These are phyloP conservation scores for Seriola quinqueradiata DNA, from an alignment of 2,113 vertebrate species.

Conservation along the genomic window DNA sequence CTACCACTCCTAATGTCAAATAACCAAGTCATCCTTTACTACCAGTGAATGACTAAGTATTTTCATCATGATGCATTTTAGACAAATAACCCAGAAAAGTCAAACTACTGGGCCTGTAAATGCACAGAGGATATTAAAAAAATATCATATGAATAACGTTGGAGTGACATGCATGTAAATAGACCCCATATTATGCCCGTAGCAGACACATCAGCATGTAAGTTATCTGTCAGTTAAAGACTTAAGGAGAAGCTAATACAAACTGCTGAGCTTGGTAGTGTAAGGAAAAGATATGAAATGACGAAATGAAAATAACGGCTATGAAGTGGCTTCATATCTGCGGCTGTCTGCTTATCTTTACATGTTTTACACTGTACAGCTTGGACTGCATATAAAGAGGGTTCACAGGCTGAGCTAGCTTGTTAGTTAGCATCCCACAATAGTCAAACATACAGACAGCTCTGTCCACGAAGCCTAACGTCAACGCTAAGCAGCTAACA, in stretches of 20 bases:
- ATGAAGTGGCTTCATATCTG: not conserved
- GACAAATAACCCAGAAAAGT: not conserved
- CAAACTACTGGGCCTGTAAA: not conserved
- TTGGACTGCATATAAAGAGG: not conserved
- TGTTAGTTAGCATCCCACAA: constrained; percentile 29
- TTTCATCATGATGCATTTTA: not conserved
- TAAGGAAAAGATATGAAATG: not conserved
- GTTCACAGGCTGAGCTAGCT: not conserved
- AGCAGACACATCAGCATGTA: not conserved
- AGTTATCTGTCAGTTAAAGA: not conserved
- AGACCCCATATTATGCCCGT: not conserved
- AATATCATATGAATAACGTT: not conserved
- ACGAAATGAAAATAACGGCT: not conserved
- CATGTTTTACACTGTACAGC: not conserved
- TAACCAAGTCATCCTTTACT: not conserved
- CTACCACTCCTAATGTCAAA: not conserved
- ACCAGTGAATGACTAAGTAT: not conserved
- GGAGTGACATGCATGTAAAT: not conserved
- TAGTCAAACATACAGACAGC: not conserved
- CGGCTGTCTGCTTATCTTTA: not conserved
- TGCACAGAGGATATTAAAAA: not conserved
- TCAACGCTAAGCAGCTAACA: not conserved
- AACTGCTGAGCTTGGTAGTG: not conserved
- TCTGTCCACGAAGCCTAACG: not conserved
- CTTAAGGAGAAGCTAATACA: not conserved